A percentile compares a stretch with the other conserved stretches of the same genome.
phyloP scores from a whole-genome alignment of 2,888 invertebrate species.

The Metopia argyrocephala region DNA sequence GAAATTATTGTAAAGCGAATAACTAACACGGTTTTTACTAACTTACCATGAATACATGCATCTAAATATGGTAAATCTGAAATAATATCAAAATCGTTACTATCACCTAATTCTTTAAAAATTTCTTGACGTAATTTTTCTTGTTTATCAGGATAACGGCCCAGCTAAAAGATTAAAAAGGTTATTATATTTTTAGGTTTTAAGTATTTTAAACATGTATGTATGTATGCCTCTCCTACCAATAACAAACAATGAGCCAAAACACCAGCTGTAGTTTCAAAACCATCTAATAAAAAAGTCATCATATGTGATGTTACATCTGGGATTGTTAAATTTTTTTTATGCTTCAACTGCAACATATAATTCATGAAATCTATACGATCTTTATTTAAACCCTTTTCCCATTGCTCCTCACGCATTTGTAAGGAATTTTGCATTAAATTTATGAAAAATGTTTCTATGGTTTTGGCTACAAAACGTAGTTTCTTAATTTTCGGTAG shows the following conservation, averaged over 20 bases:
- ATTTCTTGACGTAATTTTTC: conserved; percentile 70
- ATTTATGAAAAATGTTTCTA: conserved; percentile 79
- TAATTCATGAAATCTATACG: conserved; percentile 74
- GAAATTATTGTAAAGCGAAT: background rate
- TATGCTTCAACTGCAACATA: conserved; percentile 73
- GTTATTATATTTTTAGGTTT: background rate
- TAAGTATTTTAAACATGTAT: background rate
- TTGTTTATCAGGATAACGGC: conserved; percentile 69
- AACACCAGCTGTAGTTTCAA: conserved; percentile 72
- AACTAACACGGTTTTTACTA: too few species aligned
- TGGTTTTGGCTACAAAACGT: conserved; percentile 79
- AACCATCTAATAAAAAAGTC: conserved; percentile 75
- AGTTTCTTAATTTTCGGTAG: conserved; percentile 67
- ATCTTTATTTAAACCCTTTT: conserved; percentile 57
- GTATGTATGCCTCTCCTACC: too few species aligned
- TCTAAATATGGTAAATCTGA: conserved; percentile 72
- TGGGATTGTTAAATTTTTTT: conserved; percentile 67
- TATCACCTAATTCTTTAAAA: conserved; percentile 29
- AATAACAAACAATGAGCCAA: conserved; percentile 70
- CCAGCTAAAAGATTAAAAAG: conserved; percentile 65
- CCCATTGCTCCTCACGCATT: conserved; percentile 63
- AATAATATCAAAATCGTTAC: conserved; percentile 69
- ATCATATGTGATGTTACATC: conserved; percentile 72
- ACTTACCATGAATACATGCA: conserved; percentile 72
- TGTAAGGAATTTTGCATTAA: conserved; percentile 69